Evolutionary conservation across 2,113 vertebrate genomes (phyloP).

Genomic region (Xiphias gladius): DNA sequence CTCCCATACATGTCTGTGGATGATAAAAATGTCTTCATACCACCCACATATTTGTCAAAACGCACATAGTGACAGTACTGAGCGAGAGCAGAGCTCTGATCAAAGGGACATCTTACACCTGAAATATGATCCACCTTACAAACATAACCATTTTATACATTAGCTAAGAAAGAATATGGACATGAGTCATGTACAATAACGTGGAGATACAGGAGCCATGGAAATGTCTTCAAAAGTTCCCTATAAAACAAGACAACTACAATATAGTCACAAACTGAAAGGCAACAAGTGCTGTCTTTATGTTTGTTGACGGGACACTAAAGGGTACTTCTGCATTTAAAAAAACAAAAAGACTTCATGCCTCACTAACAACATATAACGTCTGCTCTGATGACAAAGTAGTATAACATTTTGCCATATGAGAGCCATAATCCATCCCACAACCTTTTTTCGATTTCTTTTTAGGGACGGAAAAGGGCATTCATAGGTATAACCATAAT

Average conservation of each 20-base stretch:
- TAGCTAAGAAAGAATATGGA: not conserved
- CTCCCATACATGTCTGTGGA: not conserved
- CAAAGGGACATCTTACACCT: conserved; percentile 2
- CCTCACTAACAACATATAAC: not conserved
- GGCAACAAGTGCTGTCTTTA: too few relatives aligned
- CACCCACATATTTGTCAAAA: conserved; percentile 9
- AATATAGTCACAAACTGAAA: not conserved
- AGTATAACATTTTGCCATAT: not conserved
- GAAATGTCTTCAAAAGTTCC: not conserved
- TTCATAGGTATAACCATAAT: not conserved
- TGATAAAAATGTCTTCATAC: not conserved
- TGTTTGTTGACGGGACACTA: conserved; percentile 2
- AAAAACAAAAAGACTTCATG: not conserved
- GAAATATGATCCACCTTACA: not conserved
- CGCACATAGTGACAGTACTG: not conserved
- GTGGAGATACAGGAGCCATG: not conserved
- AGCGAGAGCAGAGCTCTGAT: not conserved
- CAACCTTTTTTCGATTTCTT: conserved; percentile 23
- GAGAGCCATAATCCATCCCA: conserved; percentile 9
- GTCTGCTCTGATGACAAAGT: conserved; percentile 28
- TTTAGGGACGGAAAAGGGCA: not conserved
- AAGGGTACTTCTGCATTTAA: conserved; percentile 17
- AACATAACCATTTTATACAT: not conserved
- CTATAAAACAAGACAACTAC: not conserved
- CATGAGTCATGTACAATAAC: not conserved